A percentile compares a stretch with the other conserved stretches of the same genome.
Evolutionary conservation across 2,113 vertebrate genomes (phyloP).

Genomic region (Mustela nigripes): DNA sequence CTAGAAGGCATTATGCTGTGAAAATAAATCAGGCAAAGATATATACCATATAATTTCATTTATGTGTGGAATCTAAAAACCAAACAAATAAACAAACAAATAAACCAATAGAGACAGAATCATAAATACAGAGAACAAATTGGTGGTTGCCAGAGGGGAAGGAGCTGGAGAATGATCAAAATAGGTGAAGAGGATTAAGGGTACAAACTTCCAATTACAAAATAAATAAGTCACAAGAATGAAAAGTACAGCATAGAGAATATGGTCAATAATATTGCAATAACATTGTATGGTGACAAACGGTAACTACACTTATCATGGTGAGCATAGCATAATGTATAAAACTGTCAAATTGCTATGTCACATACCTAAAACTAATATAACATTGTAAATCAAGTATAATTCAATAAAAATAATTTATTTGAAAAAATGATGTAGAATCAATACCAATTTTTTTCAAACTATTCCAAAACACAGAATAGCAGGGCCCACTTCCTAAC

Average conservation of each 20-base stretch:
- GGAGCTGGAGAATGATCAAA: neutral
- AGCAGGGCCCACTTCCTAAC: neutral
- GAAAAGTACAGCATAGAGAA: neutral
- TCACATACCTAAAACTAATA: neutral
- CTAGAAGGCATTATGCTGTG: neutral
- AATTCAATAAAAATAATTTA: neutral
- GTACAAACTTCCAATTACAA: neutral
- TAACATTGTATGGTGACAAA: neutral
- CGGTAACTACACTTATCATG: neutral
- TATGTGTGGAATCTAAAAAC: neutral
- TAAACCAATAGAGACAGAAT: neutral
- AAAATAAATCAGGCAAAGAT: neutral
- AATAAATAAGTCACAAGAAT: neutral
- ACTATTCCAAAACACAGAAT: neutral
- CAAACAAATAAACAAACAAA: neutral
- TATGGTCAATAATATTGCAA: neutral
- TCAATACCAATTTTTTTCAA: neutral
- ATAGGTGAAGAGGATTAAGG: neutral
- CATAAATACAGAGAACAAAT: neutral
- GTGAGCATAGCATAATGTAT: neutral
- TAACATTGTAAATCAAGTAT: neutral
- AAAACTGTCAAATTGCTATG: neutral
- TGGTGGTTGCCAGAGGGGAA: neutral
- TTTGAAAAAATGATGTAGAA: neutral
- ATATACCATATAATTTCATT: neutral